Evolutionary conservation across 2,888 invertebrate species (phyloP), one percentile per base, ranked within the genome.

Genomic region (Griposia aprilina): DNA sequence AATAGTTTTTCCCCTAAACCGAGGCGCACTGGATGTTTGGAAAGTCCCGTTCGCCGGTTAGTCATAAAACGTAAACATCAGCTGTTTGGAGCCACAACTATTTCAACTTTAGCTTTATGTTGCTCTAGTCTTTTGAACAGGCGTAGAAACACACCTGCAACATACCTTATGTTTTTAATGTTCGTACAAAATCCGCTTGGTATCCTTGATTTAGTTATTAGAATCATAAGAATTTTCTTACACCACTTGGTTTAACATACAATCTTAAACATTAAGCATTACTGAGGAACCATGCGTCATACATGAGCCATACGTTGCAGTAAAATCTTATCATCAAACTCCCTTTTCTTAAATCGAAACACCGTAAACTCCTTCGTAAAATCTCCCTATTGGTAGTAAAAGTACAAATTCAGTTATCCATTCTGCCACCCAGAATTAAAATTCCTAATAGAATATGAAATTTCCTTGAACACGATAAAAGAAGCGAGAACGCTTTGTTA

Each of bases 401-500:
- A 81, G 74, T 76, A 88, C 74, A 87, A 87, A 85, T 87, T 85
- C 82, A 85, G 82, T 85, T 87, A 85, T 87, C 85, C 74, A 75
- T 85, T 77, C 72, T 74, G 68, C 78, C 88, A 76, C 59, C 76
- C 88, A 86, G 79, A 85, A 86, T 88, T 88, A 88, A 86, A 86
- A 86, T 82, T 74, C 75, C 63, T 81, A 82, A 82, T 83, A 83
- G 78, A 87, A 81, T 83, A 83, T 81, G 57, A 87, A 88, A 88
- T 81, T 86, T 78, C 48, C 78, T 87, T 74, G 68, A 87, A 79
- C 76, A 77, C 71, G 75, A 89, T 87, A 88, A 84, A 88, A 81
- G 71, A 79, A 83, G 87, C 84, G 83, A 82, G 76, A 81, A 79
- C 76, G 76, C 69, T 87, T 77, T 87, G 84, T 87, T 88, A 81